Evolutionary conservation across 2,797 vertebrate genomes (phyloP), one percentile per base, ranked within the genome.

Genomic region (Mastacembelus armatus): DNA sequence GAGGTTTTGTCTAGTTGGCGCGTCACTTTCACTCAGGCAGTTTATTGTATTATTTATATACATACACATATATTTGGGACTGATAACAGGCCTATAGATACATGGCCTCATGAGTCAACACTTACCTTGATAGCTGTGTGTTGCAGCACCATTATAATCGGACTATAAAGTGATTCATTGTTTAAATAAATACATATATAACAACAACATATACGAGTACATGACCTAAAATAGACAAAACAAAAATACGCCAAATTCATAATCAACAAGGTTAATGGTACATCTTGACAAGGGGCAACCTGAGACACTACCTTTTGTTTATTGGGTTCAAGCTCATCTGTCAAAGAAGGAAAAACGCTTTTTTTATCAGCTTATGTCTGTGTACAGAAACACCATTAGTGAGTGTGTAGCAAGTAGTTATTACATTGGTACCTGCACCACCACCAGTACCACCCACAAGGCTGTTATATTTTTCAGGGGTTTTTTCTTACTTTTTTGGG

Each of bases 341-440:
- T 38, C 15, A 16, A 14, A 16, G 15, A n/a, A 35, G 16, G n/a
- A n/a, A n/a, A n/a, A n/a, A n/a, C n/a, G n/a, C n/a, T n/a, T n/a
- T n/a, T n/a, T n/a, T n/a, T n/a, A n/a, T n/a, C n/a, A n/a, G n/a
- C n/a, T n/a, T n/a, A n/a, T n/a, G n/a, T n/a, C n/a, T n/a, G n/a
- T n/a, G n/a, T n/a, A n/a, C n/a, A n/a, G n/a, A n/a, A n/a, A n/a
- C n/a, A n/a, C n/a, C n/a, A n/a, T n/a, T n/a, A n/a, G n/a, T n/a
- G n/a, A n/a, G n/a, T n/a, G n/a, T n/a, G n/a, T n/a, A n/a, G n/a
- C n/a, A n/a, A n/a, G n/a, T n/a, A n/a, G n/a, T n/a, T n/a, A n/a
- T n/a, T n/a, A n/a, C n/a, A n/a, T n/a, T 60, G 56, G 11, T 29
- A 14, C 15, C 47, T 33, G 39, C 61, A 60, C 29, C n/a, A 35